Evolutionary conservation across 2,888 invertebrate genomes (phyloP).

Genomic region (Tethea ocularis): DNA sequence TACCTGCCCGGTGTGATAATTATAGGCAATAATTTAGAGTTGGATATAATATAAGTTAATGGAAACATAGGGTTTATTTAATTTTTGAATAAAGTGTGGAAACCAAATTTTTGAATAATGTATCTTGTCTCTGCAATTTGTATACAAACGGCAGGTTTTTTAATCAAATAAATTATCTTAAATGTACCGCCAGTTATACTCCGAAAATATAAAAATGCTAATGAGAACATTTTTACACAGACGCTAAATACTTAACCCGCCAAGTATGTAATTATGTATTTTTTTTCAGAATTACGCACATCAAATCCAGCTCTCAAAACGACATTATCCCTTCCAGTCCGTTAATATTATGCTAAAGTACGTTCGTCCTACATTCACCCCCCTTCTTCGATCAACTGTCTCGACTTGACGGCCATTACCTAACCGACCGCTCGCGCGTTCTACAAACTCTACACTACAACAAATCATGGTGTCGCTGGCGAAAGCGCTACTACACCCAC

Average conservation of each 20-base stretch:
- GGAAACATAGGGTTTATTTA: not conserved
- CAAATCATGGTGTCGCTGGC: slow-evolving; percentile 22
- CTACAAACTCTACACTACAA: slow-evolving; percentile 60
- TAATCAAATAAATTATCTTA: not conserved
- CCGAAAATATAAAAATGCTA: not conserved
- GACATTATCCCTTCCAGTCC: slow-evolving; percentile 57
- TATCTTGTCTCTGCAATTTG: not conserved
- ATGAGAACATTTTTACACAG: not conserved
- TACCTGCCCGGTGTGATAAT: not conserved
- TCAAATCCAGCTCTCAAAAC: slow-evolving; percentile 30
- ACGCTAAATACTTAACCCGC: slow-evolving; percentile 5
- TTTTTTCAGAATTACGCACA: not conserved
- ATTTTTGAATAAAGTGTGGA: too few relatives aligned
- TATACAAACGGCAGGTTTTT: not conserved
- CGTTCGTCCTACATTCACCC: slow-evolving; percentile 77
- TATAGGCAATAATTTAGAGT: slow-evolving; percentile 1
- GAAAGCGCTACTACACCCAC: slow-evolving; percentile 38
- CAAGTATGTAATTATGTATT: slow-evolving; percentile 2
- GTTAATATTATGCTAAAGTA: slow-evolving; percentile 45
- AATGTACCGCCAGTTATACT: not conserved
- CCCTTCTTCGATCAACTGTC: slow-evolving; percentile 75
- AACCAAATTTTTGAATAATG: too few relatives aligned
- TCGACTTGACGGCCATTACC: slow-evolving; percentile 75
- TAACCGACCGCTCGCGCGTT: slow-evolving; percentile 71
- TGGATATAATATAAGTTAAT: not conserved